Conservation (phyloP, 2,888 invertebrate genomes). For the Chironomus tentans region DNA sequence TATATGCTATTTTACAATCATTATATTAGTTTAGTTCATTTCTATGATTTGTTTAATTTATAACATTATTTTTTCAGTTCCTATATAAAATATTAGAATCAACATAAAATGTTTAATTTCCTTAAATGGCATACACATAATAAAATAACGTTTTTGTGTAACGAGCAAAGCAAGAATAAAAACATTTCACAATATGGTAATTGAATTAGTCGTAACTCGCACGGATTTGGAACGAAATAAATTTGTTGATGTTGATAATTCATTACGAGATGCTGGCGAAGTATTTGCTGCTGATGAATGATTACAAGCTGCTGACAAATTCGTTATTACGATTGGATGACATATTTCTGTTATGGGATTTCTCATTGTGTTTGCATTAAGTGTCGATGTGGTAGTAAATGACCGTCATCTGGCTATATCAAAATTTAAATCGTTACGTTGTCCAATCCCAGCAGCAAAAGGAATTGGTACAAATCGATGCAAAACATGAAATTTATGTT, state of each 20-base stretch:
- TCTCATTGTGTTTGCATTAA: conserved; percentile 8
- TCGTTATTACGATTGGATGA: conserved; percentile 17
- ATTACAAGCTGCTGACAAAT: conserved; percentile 1
- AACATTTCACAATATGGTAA: conserved; percentile 5
- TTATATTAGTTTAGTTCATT: too few species aligned
- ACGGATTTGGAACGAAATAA: conserved; percentile 22
- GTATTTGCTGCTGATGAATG: not conserved
- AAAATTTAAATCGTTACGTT: conserved; percentile 11
- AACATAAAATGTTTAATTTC: not conserved
- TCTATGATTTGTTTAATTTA: too few species aligned
- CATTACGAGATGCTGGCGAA: not conserved
- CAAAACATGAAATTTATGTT: conserved; percentile 20
- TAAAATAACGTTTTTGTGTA: too few species aligned
- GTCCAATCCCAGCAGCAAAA: conserved; percentile 2
- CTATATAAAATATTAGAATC: not conserved
- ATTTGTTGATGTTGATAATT: conserved; percentile 12
- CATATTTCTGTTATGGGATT: conserved; percentile 14
- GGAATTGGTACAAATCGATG: conserved; percentile 26
- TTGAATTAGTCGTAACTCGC: conserved; percentile 13
- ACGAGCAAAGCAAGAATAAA: not conserved
- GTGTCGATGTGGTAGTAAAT: conserved; percentile 7
- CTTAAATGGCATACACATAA: not conserved
- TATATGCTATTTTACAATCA: too few species aligned
- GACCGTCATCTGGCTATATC: conserved; percentile 23
- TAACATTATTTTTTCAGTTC: too few species aligned